Evolutionary conservation across 2,888 invertebrate genomes (phyloP), one percentile per base, ranked within the genome.

Genomic region (Xanthorhoe designata): DNA sequence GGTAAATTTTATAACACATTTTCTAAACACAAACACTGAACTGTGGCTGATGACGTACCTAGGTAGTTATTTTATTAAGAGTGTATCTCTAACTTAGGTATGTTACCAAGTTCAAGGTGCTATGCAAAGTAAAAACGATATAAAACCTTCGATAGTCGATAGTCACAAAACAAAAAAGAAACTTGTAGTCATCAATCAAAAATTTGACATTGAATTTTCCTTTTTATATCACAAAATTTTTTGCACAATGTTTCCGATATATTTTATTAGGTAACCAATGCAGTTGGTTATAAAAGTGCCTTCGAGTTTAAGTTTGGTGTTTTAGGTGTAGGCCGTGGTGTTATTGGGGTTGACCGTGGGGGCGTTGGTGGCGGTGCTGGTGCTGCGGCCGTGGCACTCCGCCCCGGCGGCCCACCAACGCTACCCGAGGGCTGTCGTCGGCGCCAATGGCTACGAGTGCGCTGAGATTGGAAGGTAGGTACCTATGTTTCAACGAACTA

Each of bases 401-500:
- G 6, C 85, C 74, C 78, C 76, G 71, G 82, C 76, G 72, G 80
- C 85, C 74, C 83, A 90, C 80, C 84, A 81, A 75, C 89, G 88
- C 78, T 93, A 75, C 86, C 84, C 79, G 76, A 87, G 81, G 75
- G 96, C 95, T 50, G 96, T 96, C 4, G 95, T 97, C 65, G 95
- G 96, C 32, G 95, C 96, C 50, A 97, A 97, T 90, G 97, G 97
- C 56, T 87, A 90, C 74, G 96, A 96, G 81, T 97, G 97, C 86
- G 96, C 97, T 6, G 86, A 91, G 32, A 95, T 97, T 73, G 97
- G 97, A 76, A 94, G 93, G 96, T 96, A 80, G 13, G 13, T n/a
- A n/a, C n/a, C n/a, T n/a, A n/a, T n/a, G n/a, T 10, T 42, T 3
- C 38, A 3, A 13, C 13, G 38, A 42, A 24, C 24, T 24, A n/a